Percentiles rank a stretch among this genome's conserved stretches.
These are phyloP conservation scores for Agriopis marginaria DNA, from an alignment of 2,888 invertebrate genomes.

Conservation along the genomic window DNA sequence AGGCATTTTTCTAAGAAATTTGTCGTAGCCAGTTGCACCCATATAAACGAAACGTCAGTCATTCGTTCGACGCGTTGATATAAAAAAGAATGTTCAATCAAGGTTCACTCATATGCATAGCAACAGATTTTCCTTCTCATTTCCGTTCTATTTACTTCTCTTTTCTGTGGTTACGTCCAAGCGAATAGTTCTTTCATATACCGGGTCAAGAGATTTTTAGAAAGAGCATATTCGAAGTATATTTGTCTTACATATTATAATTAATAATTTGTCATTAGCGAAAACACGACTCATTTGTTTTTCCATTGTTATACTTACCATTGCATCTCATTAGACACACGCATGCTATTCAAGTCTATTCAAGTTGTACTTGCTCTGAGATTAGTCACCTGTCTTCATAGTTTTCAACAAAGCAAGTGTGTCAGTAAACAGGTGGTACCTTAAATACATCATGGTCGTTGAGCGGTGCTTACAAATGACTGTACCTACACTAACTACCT, in stretches of 20 bases:
- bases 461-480: background rate
- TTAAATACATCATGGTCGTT: background rate
- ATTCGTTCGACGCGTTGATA: no score
- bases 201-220: background rate
- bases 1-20: no score
- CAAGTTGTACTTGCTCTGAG: background rate
- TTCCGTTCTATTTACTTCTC: no score
- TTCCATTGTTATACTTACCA: no score
- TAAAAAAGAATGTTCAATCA: no score
- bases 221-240: background rate
- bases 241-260: background rate
- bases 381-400: slow-evolving; percentile 1
- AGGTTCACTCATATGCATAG: no score
- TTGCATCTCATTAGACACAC: no score
- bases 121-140: no score
- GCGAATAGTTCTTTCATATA: background rate
- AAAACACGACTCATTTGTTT: background rate
- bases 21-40: no score
- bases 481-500: no score
- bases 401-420: slow-evolving; percentile 13
- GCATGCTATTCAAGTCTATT: background rate
- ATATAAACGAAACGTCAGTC: no score
- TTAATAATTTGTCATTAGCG: background rate
- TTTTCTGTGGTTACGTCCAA: no score
- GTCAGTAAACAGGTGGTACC: background rate